Evolutionary conservation across 2,888 invertebrate genomes (phyloP), one percentile per base, ranked within the genome.

Genomic region (Rotaria sp.): DNA sequence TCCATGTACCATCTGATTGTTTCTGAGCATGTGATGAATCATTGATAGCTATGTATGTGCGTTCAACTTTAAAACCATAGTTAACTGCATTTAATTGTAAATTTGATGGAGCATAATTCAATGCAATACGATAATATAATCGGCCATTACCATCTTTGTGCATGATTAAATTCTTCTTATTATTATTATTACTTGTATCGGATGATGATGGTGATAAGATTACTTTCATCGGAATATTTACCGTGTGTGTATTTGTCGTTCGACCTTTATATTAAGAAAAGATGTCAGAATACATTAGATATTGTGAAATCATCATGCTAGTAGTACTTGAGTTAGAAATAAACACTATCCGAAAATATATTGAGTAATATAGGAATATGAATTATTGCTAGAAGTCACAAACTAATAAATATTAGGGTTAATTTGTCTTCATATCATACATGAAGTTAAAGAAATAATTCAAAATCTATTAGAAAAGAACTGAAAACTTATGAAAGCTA

Each of bases 91-190:
- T n/a, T n/a, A n/a, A n/a, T n/a, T n/a, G n/a, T n/a, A n/a, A n/a
- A n/a, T n/a, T n/a, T n/a, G n/a, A n/a, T n/a, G 52, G 52, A 52
- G 52, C 52, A 52, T 52, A 52, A 52, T 52, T 52, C 52, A 52
- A 52, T 52, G 52, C 52, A 52, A 52, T 52, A 80, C 75, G 75
- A 80, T 80, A 80, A 45, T 80, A 80, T 26, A 80, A 80, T 80
- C 75, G 75, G 26, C 75, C 75, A 26, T 45, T 21, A 26, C 75
- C 75, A 80, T 41, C 41, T 80, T 38, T 80, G 24, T 80, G 59
- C 59, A 59, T 59, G 59, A 59, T 59, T 4, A 59, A 26, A 59
- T 59, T 59, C 50, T 50, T 50, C 15, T 5, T 50, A 7, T 59
- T 59, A 21, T 57, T 57, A 67, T 30, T 41, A 80, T 80, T 30